phyloP scores from a whole-genome alignment of 2,113 vertebrate genomes.

The Muscicapa adusta region DNA sequence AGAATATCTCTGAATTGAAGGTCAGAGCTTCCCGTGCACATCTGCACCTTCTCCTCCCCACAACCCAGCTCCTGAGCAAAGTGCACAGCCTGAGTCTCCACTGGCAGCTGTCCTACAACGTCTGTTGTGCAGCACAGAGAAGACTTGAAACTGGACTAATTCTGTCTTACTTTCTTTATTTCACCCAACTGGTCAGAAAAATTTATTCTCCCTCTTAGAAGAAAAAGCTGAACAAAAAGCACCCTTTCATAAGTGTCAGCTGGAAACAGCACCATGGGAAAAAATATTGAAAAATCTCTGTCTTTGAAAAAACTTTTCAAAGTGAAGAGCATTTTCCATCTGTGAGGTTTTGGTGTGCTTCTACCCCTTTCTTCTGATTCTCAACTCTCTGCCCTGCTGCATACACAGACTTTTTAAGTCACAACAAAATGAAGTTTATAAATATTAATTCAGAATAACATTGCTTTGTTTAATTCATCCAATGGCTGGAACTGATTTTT shows the following conservation, averaged over 20 bases:
- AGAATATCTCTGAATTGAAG: background rate
- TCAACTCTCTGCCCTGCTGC: background rate
- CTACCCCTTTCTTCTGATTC: background rate
- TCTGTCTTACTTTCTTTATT: background rate
- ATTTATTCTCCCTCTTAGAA: background rate
- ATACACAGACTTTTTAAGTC: background rate
- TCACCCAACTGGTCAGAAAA: background rate
- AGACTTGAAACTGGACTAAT: background rate
- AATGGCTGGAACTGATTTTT: background rate
- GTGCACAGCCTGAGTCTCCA: background rate
- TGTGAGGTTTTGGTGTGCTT: background rate
- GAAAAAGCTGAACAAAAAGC: background rate
- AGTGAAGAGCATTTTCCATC: background rate
- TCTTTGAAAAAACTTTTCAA: background rate
- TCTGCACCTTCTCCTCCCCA: background rate
- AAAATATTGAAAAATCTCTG: background rate
- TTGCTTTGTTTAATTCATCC: constrained; percentile 22
- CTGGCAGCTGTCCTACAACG: background rate
- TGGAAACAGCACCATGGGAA: background rate
- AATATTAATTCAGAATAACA: background rate
- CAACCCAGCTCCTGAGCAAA: background rate
- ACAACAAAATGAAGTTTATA: constrained; percentile 4
- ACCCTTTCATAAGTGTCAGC: background rate
- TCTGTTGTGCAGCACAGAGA: background rate
- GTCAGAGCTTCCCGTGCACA: background rate